Evolutionary conservation across 2,888 invertebrate species (phyloP), one percentile per base, ranked within the genome.

Genomic region (Gnatocerus cornutus): DNA sequence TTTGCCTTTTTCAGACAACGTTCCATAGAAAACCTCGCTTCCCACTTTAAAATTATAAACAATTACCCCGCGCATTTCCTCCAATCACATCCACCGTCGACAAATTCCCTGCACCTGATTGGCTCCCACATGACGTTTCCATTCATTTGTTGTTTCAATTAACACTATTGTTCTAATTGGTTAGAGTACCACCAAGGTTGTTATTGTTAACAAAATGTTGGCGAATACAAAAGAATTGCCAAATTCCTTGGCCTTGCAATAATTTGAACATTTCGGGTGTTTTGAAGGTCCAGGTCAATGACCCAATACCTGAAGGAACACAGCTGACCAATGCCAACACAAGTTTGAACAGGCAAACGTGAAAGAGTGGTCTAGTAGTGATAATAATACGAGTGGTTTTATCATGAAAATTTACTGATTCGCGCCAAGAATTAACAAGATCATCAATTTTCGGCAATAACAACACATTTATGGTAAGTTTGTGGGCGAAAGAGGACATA

Each of bases 271-370:
- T 39, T 43, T 21, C 13, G 48, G 33, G 21, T 45, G 12, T 30
- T 62, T 29, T 27, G 33, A n/a, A n/a, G 21, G n/a, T 41, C 27
- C 16, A 12, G 63, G 63, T 63, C 63, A 63, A 63, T 53, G 63
- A 63, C 63, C 63, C 10, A 2, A 9, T 9, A 33, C 33, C n/a
- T 33, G 33, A 33, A 33, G 50, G 10, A 27, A n/a, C 13, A 62
- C 50, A 62, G 50, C 52, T 62, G 62, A 62, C 61, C 37, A 63
- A 41, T 41, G 13, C n/a, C 30, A 33, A 8, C 14, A 63, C 63
- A 63, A 52, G 63, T 63, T 30, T 43, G 37, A 52, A 63, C 63
- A 63, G 63, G 63, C 52, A 53, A 39, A 21, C n/a, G 16, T n/a
- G 9, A 14, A 27, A 8, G 16, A 16, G 58, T 58, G 45, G 3